These are phyloP conservation scores for Glaucomys volans DNA, from an alignment of 2,113 vertebrate genomes.

Conservation along the genomic window DNA sequence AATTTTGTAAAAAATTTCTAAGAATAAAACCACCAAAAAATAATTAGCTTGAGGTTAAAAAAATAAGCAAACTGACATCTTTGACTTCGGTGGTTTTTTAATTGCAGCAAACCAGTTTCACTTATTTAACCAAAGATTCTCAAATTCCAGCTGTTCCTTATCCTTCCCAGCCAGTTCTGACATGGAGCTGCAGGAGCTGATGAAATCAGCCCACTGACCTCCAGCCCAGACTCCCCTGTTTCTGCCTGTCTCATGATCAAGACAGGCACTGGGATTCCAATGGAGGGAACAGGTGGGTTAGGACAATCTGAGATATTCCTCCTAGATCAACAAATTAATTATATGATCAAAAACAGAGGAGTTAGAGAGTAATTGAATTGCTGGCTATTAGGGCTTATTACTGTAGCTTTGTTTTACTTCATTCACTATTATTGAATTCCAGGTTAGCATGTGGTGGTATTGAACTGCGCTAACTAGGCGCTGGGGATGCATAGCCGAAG, in stretches of 20 bases:
- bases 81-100: neutral
- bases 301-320: neutral
- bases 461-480: neutral
- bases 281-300: neutral
- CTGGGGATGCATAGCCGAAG: neutral
- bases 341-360: neutral
- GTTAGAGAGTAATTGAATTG: neutral
- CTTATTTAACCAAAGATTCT: neutral
- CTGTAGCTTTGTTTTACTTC: neutral
- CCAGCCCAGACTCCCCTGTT: too few species aligned
- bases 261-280: neutral
- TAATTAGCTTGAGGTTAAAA: neutral
- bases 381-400: neutral
- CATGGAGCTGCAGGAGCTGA: neutral
- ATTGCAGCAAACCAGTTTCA: neutral
- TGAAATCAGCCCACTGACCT: rapidly evolving
- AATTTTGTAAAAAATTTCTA: neutral
- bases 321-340: neutral
- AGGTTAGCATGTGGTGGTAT: neutral
- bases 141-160: neutral
- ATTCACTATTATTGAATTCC: neutral
- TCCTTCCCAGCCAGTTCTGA: neutral
- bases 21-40: neutral
- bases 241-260: neutral
- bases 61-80: neutral